A percentile compares a stretch with the other conserved stretches of the same genome.
These are phyloP conservation scores for Taeniopygia guttata DNA, from an alignment of 2,797 vertebrate genomes.

Conservation along the genomic window DNA sequence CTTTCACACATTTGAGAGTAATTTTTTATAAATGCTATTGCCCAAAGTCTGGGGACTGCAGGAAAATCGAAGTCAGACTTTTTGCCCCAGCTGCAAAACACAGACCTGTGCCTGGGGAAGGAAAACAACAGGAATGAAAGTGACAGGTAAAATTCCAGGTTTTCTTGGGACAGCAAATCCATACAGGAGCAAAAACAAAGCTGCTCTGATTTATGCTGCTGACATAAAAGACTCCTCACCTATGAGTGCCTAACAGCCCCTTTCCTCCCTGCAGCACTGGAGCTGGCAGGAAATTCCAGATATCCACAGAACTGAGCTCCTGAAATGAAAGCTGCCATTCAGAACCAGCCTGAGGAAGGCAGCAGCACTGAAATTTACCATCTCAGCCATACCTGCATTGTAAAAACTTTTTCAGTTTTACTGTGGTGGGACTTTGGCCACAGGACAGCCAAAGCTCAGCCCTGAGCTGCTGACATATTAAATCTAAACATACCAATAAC, in stretches of 20 bases:
- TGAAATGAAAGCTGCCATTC: conserved; percentile 2
- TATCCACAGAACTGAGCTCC: neutral
- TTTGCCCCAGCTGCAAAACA: neutral
- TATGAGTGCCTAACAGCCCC: neutral
- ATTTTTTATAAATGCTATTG: neutral
- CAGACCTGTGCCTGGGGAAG: neutral
- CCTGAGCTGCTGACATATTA: neutral
- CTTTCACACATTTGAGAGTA: neutral
- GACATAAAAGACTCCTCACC: neutral
- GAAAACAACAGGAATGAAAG: neutral
- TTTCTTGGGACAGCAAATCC: neutral
- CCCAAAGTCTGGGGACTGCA: neutral
- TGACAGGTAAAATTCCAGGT: neutral
- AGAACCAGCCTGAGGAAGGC: neutral
- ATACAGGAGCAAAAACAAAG: neutral
- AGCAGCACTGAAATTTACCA: neutral
- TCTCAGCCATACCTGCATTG: neutral
- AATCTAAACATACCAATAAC: neutral
- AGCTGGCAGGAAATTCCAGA: conserved; percentile 9
- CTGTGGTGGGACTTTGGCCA: neutral
- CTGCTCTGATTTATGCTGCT: neutral
- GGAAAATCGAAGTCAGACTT: neutral
- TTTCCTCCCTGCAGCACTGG: neutral
- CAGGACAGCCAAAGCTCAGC: neutral
- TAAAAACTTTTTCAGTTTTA: neutral